These are phyloP conservation scores for Bagarius yarrelli DNA, from an alignment of 2,113 vertebrate genomes.

Conservation along the genomic window DNA sequence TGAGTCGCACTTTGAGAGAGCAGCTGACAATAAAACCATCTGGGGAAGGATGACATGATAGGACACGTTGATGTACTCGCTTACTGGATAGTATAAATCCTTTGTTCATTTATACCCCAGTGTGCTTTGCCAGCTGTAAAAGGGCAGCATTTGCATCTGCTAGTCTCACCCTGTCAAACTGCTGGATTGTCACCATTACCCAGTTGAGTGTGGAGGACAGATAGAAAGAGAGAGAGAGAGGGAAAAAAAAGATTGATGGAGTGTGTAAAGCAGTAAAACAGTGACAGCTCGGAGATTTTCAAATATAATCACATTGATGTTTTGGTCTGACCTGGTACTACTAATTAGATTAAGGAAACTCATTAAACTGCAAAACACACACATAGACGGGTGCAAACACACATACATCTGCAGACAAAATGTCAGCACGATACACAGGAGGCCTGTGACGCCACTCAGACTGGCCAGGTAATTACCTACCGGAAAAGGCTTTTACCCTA, in stretches of 20 bases:
- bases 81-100: slow-evolving; percentile 36
- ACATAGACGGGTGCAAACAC: slow-evolving; percentile 5
- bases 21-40: slow-evolving; percentile 50
- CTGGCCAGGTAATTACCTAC: slow-evolving; percentile 56
- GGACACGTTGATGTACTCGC: not conserved
- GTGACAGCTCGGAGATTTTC: not conserved
- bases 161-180: slow-evolving; percentile 45
- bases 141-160: slow-evolving; percentile 59
- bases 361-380: slow-evolving; percentile 27
- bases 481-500: slow-evolving; percentile 49
- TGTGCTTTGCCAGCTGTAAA: slow-evolving; percentile 41
- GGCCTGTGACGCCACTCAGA: slow-evolving; percentile 51
- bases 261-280: not conserved
- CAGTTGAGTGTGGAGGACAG: not conserved
- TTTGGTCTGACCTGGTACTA: slow-evolving; percentile 39
- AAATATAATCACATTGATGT: slow-evolving; percentile 13
- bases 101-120: slow-evolving; percentile 34
- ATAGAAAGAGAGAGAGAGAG: not conserved
- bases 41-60: slow-evolving; percentile 25
- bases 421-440: slow-evolving; percentile 46
- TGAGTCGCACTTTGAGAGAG: slow-evolving; percentile 19
- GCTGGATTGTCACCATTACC: slow-evolving; percentile 13
- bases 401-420: slow-evolving; percentile 41
- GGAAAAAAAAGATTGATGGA: not conserved
- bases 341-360: slow-evolving; percentile 47